These are phyloP conservation scores for Dolichallabes microphthalmus DNA, from an alignment of 2,113 vertebrate species.

Conservation along the genomic window DNA sequence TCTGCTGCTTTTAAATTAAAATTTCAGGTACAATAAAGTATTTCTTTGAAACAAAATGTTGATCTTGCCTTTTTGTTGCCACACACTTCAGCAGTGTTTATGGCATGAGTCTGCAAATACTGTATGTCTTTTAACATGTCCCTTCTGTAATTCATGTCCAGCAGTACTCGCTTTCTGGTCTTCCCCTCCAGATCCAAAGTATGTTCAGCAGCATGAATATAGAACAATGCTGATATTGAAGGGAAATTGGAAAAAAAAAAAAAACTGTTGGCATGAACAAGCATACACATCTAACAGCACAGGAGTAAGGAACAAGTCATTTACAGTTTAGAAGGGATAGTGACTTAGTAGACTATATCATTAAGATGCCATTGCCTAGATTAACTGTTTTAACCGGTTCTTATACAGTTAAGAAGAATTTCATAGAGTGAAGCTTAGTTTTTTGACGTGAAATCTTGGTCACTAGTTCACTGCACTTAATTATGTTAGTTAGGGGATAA, in stretches of 20 bases:
- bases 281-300: too few relatives aligned
- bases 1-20: constrained; percentile 66
- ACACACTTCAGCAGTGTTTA: background rate
- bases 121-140: background rate
- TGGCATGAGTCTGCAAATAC: background rate
- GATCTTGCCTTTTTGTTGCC: background rate
- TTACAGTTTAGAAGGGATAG: background rate
- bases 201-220: background rate
- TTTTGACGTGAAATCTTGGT: too few relatives aligned
- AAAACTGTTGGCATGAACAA: background rate
- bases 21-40: constrained; percentile 69
- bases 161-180: background rate
- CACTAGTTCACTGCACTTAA: too few relatives aligned
- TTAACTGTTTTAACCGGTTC: too few relatives aligned
- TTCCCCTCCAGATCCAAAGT: background rate
- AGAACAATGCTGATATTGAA: background rate
- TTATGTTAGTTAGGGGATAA: too few relatives aligned
- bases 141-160: background rate
- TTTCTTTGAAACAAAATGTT: constrained; percentile 57
- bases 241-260: background rate
- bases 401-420: too few relatives aligned
- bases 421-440: too few relatives aligned
- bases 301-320: background rate
- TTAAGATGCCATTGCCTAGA: too few relatives aligned
- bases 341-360: too few relatives aligned